phyloP scores from a whole-genome alignment of 2,113 vertebrate species.

The Daubentonia madagascariensis region DNA sequence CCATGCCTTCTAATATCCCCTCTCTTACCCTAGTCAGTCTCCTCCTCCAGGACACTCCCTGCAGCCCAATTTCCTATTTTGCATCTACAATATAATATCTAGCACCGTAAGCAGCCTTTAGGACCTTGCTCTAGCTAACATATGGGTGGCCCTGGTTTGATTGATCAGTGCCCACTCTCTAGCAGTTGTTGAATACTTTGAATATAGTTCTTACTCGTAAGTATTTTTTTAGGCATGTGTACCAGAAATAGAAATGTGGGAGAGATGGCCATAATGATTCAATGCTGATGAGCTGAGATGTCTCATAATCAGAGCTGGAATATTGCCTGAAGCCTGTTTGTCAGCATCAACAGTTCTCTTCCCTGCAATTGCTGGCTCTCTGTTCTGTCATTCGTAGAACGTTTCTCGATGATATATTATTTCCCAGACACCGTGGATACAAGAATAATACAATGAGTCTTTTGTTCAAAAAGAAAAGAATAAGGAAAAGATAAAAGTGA shows the following conservation, averaged over 20 bases:
- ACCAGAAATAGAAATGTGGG: neutral
- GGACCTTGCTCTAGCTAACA: neutral
- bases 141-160: neutral
- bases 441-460: neutral
- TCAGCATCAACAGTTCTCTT: neutral
- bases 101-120: neutral
- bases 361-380: neutral
- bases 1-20: neutral
- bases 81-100: neutral
- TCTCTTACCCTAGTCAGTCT: neutral
- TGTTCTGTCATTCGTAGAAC: neutral
- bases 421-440: neutral
- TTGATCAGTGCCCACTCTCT: neutral
- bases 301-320: neutral
- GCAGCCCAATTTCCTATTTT: neutral
- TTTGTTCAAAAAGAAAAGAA: neutral
- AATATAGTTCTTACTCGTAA: neutral
- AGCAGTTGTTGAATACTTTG: neutral
- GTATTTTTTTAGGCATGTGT: neutral
- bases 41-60: fast-evolving
- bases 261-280: neutral
- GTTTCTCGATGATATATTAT: neutral
- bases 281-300: neutral
- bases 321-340: neutral
- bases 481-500: neutral